Conservation (phyloP, 2,113 vertebrate species). For the Apistogramma diplotaenia region DNA sequence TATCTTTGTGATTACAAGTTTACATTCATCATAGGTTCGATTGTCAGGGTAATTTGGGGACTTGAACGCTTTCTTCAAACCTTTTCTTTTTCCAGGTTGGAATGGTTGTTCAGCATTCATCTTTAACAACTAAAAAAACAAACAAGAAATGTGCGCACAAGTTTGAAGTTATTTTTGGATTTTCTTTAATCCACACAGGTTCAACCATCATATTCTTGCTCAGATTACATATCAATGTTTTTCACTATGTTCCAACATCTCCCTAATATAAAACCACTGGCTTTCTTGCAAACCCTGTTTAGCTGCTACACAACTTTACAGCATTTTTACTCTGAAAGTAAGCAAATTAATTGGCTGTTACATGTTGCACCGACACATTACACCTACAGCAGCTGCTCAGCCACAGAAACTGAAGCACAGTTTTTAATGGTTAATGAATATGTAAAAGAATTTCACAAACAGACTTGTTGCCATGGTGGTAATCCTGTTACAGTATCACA, state of each 20-base stretch:
- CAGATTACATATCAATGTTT: too few species aligned
- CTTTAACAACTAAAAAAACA: too few species aligned
- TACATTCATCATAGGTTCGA: background rate
- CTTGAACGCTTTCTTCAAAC: too few species aligned
- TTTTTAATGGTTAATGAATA: too few species aligned
- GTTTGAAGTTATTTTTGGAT: background rate
- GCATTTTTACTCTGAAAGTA: background rate
- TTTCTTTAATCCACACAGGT: background rate
- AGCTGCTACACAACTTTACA: background rate
- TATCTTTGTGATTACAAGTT: background rate
- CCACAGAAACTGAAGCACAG: too few species aligned
- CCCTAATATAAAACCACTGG: background rate
- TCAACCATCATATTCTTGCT: background rate
- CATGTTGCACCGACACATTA: too few species aligned
- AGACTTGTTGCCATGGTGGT: too few species aligned
- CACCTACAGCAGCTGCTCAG: too few species aligned
- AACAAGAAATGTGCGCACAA: background rate
- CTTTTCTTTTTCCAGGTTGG: too few species aligned
- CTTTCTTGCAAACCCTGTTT: background rate
- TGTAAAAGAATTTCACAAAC: too few species aligned
- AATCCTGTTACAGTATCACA: too few species aligned
- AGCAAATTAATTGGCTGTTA: background rate
- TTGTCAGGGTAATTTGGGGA: background rate
- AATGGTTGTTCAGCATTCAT: too few species aligned
- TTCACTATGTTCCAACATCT: background rate